Evolutionary conservation across 1,140 invertebrate genomes (phyloP).

Genomic region (Macrotrachela quadricornifera): DNA sequence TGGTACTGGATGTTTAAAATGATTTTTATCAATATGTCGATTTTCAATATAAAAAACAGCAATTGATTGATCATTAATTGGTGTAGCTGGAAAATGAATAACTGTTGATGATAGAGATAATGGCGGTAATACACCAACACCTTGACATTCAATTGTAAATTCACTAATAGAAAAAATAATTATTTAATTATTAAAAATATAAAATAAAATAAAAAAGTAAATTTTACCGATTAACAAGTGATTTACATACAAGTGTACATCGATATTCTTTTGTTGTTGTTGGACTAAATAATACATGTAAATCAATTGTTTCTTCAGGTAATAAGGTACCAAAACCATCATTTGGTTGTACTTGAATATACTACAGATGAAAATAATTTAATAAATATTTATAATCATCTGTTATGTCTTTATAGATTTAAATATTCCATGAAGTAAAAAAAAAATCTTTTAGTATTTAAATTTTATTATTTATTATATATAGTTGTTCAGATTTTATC

Average conservation of each 20-base stretch:
- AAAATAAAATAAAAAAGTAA: neutral
- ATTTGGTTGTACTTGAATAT: constrained; percentile 28
- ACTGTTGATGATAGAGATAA: constrained; percentile 23
- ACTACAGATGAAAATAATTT: constrained; percentile 16
- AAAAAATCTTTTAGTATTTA: too few relatives aligned
- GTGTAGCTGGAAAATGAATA: constrained; percentile 23
- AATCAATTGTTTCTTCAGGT: constrained; percentile 23
- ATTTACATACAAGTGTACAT: constrained; percentile 25
- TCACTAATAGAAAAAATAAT: constrained; percentile 13
- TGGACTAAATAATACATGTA: constrained; percentile 29
- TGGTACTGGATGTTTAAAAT: constrained; percentile 26
- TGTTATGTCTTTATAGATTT: too few relatives aligned
- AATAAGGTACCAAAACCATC: constrained; percentile 30
- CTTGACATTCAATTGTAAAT: constrained; percentile 23
- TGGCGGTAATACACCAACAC: constrained; percentile 24
- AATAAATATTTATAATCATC: neutral
- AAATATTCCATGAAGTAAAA: too few relatives aligned
- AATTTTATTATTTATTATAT: too few relatives aligned
- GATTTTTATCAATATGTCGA: constrained; percentile 23
- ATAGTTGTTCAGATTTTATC: too few relatives aligned
- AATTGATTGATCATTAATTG: constrained; percentile 20
- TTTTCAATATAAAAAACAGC: constrained; percentile 10
- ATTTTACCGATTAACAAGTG: constrained; percentile 25
- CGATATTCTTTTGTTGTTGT: constrained; percentile 24
- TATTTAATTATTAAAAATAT: neutral